Conservation (phyloP, 1,140 invertebrate genomes). For the Saccostrea glomerata region DNA sequence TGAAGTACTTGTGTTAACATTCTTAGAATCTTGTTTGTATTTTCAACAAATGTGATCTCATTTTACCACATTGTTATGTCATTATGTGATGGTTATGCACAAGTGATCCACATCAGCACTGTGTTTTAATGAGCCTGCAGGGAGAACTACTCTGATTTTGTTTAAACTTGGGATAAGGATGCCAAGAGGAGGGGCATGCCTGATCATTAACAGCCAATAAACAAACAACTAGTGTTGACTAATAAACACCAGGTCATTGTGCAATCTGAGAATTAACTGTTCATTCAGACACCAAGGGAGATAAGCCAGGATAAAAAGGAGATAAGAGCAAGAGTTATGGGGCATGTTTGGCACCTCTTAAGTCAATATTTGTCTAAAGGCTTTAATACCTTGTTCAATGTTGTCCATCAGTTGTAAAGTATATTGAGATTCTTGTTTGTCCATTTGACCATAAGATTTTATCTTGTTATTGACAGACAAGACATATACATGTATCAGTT, state of each 20-base stretch:
- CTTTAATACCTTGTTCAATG: slow-evolving; percentile 24
- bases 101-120: background rate
- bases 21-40: no score
- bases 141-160: background rate
- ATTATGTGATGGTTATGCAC: background rate
- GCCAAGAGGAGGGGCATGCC: background rate
- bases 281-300: slow-evolving; percentile 32
- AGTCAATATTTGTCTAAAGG: slow-evolving; percentile 22
- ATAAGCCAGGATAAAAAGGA: slow-evolving; percentile 24
- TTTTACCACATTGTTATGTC: background rate
- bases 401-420: slow-evolving; percentile 27
- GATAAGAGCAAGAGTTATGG: slow-evolving; percentile 24
- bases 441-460: slow-evolving; percentile 20
- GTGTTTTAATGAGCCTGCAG: background rate
- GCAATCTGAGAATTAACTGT: slow-evolving; percentile 28
- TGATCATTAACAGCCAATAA: slow-evolving; percentile 30
- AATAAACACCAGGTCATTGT: slow-evolving; percentile 23
- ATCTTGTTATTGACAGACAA: background rate
- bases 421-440: slow-evolving; percentile 21
- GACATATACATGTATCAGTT: background rate
- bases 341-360: slow-evolving; percentile 26
- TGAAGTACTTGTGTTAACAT: no score
- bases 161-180: slow-evolving; percentile 38
- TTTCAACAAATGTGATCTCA: no score
- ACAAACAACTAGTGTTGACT: background rate